Evolutionary conservation across 2,113 vertebrate species (phyloP), one percentile per base, ranked within the genome.

Genomic region (Uropsilus gracilis): DNA sequence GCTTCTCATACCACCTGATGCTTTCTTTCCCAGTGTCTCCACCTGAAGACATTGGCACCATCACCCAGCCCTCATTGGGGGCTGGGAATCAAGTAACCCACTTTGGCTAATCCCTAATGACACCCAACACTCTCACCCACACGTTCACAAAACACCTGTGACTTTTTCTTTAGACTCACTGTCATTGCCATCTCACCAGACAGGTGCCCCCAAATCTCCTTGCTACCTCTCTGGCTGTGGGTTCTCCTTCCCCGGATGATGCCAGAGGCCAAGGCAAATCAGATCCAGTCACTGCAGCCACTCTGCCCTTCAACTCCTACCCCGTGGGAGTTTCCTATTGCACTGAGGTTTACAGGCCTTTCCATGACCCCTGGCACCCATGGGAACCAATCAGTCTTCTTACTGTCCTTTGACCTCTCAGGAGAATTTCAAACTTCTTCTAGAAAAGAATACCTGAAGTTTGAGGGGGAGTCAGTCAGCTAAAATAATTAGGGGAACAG

Each of bases 121-220:
- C 59, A 17, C 20, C n/a, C 22, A 1, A 0, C n/a, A n/a, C 20
- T 5, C 5, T 24, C 12, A 44, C 2, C 9, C 0, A 18, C 85
- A 20, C 28, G 0, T 46, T 68, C 22, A 13, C 44, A n/a, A 39
- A 87, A 39, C 5, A 24, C n/a, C 57, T n/a, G 11, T 66, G 75
- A 6, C 20, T 11, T 46, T 46, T 44, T 22, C 28, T 32, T 24
- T n/a, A 26, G 32, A 8, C 13, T 46, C 39, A 20, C 18, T 22
- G 14, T n/a, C 26, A 30, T 68, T 37, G 34, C 48, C 68, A 1
- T 16, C 32, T 75, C 42, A 30, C n/a, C 14, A 16, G 32, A 13
- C 42, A 64, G 10, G 48, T 7, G 26, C 3, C 44, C 20, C 28
- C 24, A 48, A 12, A 13, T 76, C 30, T 30, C 18, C 12, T 42